Base-by-base conservation (phyloP, 1,140 invertebrate species). In the Delia radicum region DNA sequence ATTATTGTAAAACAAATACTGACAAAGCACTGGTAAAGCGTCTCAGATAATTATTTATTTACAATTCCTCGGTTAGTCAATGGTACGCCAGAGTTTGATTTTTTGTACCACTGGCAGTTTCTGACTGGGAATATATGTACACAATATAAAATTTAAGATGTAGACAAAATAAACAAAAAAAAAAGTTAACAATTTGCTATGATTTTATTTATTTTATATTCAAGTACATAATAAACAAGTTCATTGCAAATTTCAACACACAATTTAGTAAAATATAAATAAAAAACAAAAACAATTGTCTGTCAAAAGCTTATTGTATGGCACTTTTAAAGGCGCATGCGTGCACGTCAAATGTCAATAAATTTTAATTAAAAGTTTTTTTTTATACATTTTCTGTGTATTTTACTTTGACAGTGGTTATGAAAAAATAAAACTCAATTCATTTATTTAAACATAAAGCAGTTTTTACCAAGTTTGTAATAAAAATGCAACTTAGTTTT, bases 271-370 rank as follows among this genome's bases (percentile, higher is more conserved):
- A 67, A 65, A 2, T 6, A 12, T 31, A 18, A 65, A 29, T n/a
- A 67, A 67, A 29, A 29, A 15, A 29, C 28, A 42, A 24, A 3
- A 55, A 55, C 48, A 55, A 55, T 21, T 21, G 48, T 55, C 48
- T 55, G 48, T 55, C 48, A 55, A 55, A 55, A 24, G 18, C 48
- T 5, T 55, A 24, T 55, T 55, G 48, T 55, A 24, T 55, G 48
- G 21, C 48, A 55, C n/a, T 55, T 55, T 55, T 55, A 18, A 67
- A 67, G 63, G 28, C 63, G 63, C 63, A 67, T 67, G 63, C 63
- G 63, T 67, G 28, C 63, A 67, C 63, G 63, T 67, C 63, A 67
- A 31, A 67, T 67, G 63, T 67, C 63, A 67, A 67, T 67, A 67
- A 67, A 67, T 67, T 55, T 55, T 55, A 55, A 55, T 55, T 55